phyloP scores from a whole-genome alignment of 2,797 vertebrate species.

The Enteromius trimaculatus region DNA sequence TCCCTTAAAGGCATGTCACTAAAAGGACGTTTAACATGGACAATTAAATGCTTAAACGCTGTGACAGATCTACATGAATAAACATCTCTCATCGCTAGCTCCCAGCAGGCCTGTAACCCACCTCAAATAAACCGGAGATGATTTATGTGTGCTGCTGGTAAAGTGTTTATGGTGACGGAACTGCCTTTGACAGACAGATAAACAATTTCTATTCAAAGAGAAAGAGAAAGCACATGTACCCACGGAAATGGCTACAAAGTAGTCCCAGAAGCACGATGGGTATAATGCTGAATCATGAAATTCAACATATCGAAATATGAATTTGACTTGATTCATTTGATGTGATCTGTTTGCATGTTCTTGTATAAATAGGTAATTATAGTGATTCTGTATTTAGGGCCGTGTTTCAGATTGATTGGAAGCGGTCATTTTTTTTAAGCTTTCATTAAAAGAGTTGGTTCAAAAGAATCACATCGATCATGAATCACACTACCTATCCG shows the following conservation, averaged over 20 bases:
- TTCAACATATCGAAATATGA: neutral
- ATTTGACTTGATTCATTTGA: neutral
- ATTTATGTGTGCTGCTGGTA: slow-evolving; percentile 20
- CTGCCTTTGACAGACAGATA: slow-evolving; percentile 32
- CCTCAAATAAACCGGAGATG: slow-evolving; percentile 27
- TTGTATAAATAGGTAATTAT: neutral
- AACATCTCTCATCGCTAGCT: neutral
- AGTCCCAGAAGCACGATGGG: slow-evolving; percentile 50
- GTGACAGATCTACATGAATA: slow-evolving; percentile 29
- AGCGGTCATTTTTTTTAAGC: neutral
- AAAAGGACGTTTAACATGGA: slow-evolving; percentile 18
- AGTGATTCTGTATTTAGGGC: neutral
- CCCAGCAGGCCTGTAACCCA: slow-evolving; percentile 17
- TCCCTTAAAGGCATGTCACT: slow-evolving; percentile 2
- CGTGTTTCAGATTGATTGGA: neutral
- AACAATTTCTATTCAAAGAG: slow-evolving; percentile 2
- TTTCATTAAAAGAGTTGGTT: neutral
- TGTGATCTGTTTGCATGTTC: neutral
- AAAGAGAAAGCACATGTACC: slow-evolving; percentile 1
- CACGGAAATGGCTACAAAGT: neutral
- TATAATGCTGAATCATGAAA: neutral
- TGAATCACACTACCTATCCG: neutral
- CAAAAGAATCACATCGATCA: neutral
- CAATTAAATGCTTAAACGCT: neutral
- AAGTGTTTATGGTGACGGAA: slow-evolving; percentile 29